Base-by-base conservation (phyloP, 1,140 invertebrate species). In the Aethina tumida region DNA sequence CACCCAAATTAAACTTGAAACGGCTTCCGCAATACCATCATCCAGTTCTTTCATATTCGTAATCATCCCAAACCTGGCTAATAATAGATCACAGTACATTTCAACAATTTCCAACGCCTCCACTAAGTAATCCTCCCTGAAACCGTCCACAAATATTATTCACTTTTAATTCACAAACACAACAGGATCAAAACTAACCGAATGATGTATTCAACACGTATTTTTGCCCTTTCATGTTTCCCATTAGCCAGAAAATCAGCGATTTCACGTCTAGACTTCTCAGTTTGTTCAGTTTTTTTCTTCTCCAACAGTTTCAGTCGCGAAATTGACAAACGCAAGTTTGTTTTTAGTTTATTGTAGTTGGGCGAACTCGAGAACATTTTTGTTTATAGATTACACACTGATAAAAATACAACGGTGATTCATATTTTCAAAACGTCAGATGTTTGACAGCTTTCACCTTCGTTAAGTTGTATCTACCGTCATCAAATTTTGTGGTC, bases 71-170 rank as follows among this genome's bases (percentile, higher is more conserved):
- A 98, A 99, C 59, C 95, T 74, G 2, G 96, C 94, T 10, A 99
- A 65, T n/a, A 99, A 63, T 13, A 99, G 65, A 70, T 99, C 97
- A 68, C 95, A 98, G 60, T 95, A 99, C 92, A 98, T 98, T 71
- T 99, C 97, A 2, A 99, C 74, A 28, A 99, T 73, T 74, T 99
- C 97, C 84, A 98, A 95, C 0, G 95, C 95, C 68, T 99, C 97
- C 1, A 99, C 94, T 64, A 97, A 74, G 63, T 99, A 99, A 68
- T 99, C 96, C 70, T 99, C 96, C 15, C 96, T 77, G 43, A 16
- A 67, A 57, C 21, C 30, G 20, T 12, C 35, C 2, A 12, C 5
- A 36, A 16, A n/a, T 33, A 2, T 14, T 10, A 12, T n/a, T 21
- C 4, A 35, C 12, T 22, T 35, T 24, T 35, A 29, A 22, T 19